Evolutionary conservation across 2,797 vertebrate species (phyloP), one percentile per base, ranked within the genome.

Genomic region (Sciaenops ocellatus): DNA sequence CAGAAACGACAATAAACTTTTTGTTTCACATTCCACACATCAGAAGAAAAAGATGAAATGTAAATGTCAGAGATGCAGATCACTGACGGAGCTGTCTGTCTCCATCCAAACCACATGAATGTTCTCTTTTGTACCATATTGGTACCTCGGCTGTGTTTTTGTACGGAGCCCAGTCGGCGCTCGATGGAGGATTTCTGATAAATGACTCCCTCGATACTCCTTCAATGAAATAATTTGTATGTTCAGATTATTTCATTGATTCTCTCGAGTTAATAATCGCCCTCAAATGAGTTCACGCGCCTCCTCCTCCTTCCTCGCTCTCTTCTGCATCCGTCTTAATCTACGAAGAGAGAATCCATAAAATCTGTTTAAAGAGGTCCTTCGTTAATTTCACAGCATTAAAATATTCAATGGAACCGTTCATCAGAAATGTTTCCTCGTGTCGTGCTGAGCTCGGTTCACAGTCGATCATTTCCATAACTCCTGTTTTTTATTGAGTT

Each of bases 61-160:
- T 7, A 7, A 34, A 34, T 34, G 30, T 34, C 30, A 16, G 28
- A 63, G 50, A 55, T 16, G 52, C 15, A 79, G 56, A 24, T 69
- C 17, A 17, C 20, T 59, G 30, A 51, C 67, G 6, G 24, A 22
- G 38, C 17, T 18, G 15, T 26, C 47, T n/a, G n/a, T 11, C 1
- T 22, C 60, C 44, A 46, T 42, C 34, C 48, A 17, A 28, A 54
- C 63, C 63, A 60, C 47, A 77, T 38, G 65, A 80, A 87, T 66
- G 70, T 73, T 64, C 26, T 50, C 60, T 18, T 80, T 83, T 85
- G 5, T 88, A 89, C 88, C 89, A 89, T 65, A 88, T 86, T 85
- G 82, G 87, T 88, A 87, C 78, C 61, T 73, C 3, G 15, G 38
- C 17, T 46, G 34, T 38, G 56, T 30, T 62, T n/a, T 20, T 30